These are phyloP conservation scores for Asbolus verrucosus DNA, from an alignment of 1,140 invertebrate species.

Conservation along the genomic window DNA sequence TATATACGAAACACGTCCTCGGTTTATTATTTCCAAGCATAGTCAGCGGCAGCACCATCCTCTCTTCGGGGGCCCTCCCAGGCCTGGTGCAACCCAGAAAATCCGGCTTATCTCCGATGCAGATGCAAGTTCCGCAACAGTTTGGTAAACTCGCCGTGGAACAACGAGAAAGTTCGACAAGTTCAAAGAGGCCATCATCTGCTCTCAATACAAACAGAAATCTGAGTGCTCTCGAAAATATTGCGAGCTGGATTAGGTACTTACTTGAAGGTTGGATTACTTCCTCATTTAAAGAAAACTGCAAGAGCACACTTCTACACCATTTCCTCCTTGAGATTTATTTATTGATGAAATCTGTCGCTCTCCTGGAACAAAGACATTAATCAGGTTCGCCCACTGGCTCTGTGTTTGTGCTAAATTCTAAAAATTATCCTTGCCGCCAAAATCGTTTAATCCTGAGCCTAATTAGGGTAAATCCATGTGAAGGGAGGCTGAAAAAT, in stretches of 20 bases:
- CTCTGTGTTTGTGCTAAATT: slow-evolving; percentile 17
- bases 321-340: background rate
- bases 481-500: too few species aligned
- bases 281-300: slow-evolving; percentile 24
- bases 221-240: too few species aligned
- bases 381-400: background rate
- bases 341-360: background rate
- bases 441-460: slow-evolving; percentile 4
- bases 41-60: slow-evolving; percentile 7
- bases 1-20: slow-evolving; percentile 39
- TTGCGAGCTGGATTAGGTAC: too few species aligned
- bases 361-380: slow-evolving; percentile 21
- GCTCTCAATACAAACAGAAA: background rate
- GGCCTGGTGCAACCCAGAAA: background rate
- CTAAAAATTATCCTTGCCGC: slow-evolving; percentile 1
- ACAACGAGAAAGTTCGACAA: too few species aligned
- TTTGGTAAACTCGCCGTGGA: too few species aligned
- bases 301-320: background rate
- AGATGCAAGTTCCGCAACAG: too few species aligned
- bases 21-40: slow-evolving; percentile 43
- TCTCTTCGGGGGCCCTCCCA: background rate
- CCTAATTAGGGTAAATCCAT: too few species aligned
- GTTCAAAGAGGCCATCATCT: too few species aligned
- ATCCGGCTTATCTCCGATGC: too few species aligned
- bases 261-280: slow-evolving; percentile 11